Conservation (phyloP, 2,797 vertebrate genomes). For the Borostomias antarcticus region DNA sequence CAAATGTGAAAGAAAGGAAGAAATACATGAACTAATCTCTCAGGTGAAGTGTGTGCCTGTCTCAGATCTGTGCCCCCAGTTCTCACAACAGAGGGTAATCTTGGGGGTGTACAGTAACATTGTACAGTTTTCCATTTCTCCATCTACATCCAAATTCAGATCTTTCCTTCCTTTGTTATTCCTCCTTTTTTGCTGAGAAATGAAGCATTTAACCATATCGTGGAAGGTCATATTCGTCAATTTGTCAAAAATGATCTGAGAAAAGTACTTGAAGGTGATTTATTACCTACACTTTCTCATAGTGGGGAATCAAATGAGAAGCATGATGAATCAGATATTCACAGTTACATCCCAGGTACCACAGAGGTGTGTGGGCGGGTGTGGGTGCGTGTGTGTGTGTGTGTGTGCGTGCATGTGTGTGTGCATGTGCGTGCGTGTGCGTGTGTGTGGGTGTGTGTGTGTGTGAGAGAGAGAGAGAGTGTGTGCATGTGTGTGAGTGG, state of each 20-base stretch:
- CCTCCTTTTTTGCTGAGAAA: conserved; percentile 33
- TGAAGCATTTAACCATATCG: conserved; percentile 32
- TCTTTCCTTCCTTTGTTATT: background rate
- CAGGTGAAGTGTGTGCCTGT: background rate
- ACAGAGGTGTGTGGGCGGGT: conserved; percentile 12
- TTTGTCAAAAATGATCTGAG: conserved; percentile 41
- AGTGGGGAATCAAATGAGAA: conserved; percentile 12
- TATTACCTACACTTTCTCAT: conserved; percentile 29
- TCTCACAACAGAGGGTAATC: background rate
- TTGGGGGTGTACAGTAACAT: no score
- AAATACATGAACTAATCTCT: background rate
- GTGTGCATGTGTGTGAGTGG: no score
- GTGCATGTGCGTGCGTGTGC: no score
- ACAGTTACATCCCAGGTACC: background rate
- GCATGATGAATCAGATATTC: conserved; percentile 35
- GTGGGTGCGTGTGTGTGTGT: conserved; percentile 10
- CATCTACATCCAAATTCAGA: background rate
- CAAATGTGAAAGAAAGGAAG: no score
- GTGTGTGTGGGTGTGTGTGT: no score
- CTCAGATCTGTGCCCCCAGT: background rate
- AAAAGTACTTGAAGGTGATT: conserved; percentile 52
- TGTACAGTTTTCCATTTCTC: no score
- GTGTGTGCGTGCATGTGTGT: background rate
- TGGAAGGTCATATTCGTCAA: conserved; percentile 53
- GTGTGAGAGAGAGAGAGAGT: no score